Percentiles rank a stretch among this genome's conserved stretches.
Conservation (phyloP, 35 echinoderm and acorn worm genomes). For the Amphiura filiformis region DNA sequence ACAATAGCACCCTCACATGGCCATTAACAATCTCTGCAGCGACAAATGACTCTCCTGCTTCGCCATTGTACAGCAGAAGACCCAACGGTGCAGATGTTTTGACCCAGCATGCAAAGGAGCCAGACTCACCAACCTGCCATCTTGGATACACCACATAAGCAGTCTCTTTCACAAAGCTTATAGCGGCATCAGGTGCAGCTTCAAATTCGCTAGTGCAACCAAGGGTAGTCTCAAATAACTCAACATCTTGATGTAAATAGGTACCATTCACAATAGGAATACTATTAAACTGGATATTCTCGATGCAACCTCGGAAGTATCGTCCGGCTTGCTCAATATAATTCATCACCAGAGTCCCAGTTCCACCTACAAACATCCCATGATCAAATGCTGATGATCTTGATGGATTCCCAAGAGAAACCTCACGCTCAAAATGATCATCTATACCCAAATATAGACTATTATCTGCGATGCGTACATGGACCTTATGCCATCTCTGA, state of each 20-base stretch:
- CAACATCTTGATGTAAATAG: conserved; percentile 22
- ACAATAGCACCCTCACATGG: conserved; percentile 66
- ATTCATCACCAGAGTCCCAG: conserved; percentile 16
- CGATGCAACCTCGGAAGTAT: conserved; percentile 78
- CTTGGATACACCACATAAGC: conserved; percentile 79
- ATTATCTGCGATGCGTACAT: conserved; percentile 17
- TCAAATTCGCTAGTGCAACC: conserved; percentile 91
- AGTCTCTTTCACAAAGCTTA: conserved; percentile 88
- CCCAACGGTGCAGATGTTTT: conserved; percentile 68
- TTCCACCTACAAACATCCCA: conserved; percentile 71
- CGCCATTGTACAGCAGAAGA: conserved; percentile 75
- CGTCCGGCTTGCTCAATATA: conserved; percentile 41
- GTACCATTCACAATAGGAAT: conserved; percentile 62
- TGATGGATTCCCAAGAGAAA: neutral
- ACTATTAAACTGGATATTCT: conserved; percentile 68
- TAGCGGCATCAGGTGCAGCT: conserved; percentile 75
- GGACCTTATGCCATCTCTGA: conserved; percentile 78
- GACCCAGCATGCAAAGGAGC: conserved; percentile 87
- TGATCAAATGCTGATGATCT: conserved; percentile 17
- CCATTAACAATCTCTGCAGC: conserved; percentile 76
- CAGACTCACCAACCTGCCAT: conserved; percentile 70
- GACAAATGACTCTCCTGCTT: conserved; percentile 47
- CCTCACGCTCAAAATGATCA: conserved; percentile 49
- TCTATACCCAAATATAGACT: conserved; percentile 58
- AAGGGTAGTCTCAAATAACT: conserved; percentile 60